These are phyloP conservation scores for Phoenicopterus ruber DNA, from an alignment of 2,113 vertebrate species.

Conservation along the genomic window DNA sequence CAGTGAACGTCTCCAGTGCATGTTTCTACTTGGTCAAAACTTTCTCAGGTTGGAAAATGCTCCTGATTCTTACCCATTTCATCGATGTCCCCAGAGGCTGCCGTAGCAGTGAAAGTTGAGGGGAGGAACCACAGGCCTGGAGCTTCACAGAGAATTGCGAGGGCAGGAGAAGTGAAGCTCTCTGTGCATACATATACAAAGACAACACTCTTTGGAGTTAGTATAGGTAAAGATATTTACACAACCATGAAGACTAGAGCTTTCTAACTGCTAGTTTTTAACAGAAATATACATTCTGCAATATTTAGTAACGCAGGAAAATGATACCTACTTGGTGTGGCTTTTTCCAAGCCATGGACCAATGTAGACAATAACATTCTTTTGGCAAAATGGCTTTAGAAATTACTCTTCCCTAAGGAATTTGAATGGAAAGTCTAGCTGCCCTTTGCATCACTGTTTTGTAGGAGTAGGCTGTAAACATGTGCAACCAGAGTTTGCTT, in stretches of 20 bases:
- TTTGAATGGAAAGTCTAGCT: constrained; percentile 8
- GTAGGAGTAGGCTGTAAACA: not conserved
- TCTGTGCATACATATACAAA: not conserved
- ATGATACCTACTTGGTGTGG: not conserved
- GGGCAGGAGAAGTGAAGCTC: not conserved
- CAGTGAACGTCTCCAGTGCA: not conserved
- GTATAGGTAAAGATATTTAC: not conserved
- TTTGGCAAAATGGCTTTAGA: not conserved
- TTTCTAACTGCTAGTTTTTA: not conserved
- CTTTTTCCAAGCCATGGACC: not conserved
- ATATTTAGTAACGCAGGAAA: not conserved
- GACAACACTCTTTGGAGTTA: not conserved
- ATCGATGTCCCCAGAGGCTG: not conserved
- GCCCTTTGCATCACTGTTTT: not conserved
- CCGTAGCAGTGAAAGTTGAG: not conserved
- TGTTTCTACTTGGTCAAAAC: not conserved
- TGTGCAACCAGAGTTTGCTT: not conserved
- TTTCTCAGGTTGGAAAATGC: not conserved
- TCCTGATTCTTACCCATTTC: not conserved
- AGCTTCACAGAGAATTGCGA: not conserved
- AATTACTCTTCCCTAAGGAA: constrained; percentile 22
- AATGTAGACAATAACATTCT: not conserved
- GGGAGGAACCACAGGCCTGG: not conserved
- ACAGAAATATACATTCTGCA: not conserved
- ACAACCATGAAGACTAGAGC: not conserved